Conservation (phyloP, 2,797 vertebrate species). For the Scarus forsteni region DNA sequence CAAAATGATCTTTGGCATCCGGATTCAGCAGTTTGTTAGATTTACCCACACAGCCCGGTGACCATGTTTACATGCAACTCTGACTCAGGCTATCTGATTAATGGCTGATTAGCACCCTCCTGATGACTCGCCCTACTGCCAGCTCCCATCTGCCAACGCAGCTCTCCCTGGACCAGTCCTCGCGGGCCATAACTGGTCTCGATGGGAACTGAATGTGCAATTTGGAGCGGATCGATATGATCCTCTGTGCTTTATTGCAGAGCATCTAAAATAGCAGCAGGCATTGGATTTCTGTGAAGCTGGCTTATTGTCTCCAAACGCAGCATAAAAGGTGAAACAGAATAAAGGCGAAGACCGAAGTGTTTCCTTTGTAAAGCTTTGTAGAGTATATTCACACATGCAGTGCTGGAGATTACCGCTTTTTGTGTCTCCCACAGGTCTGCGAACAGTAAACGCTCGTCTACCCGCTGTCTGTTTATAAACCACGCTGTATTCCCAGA, state of each 20-base stretch:
- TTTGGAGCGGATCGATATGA: constrained; percentile 59
- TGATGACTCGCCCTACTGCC: constrained; percentile 34
- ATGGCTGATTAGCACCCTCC: constrained; percentile 37
- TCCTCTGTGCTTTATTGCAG: constrained; percentile 47
- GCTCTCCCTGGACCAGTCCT: constrained; percentile 32
- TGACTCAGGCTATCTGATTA: constrained; percentile 39
- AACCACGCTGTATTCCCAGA: constrained; percentile 42
- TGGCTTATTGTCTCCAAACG: constrained; percentile 11
- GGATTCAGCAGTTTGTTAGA: neutral
- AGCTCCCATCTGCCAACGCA: constrained; percentile 42
- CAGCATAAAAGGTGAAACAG: constrained; percentile 14
- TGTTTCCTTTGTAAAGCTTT: constrained; percentile 34
- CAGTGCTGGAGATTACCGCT: constrained; percentile 14
- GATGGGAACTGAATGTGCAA: constrained; percentile 45
- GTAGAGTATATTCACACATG: constrained; percentile 8
- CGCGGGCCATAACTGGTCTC: neutral
- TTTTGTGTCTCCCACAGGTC: constrained; percentile 33
- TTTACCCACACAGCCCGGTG: constrained; percentile 1
- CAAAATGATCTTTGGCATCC: neutral
- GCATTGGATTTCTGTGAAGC: constrained; percentile 23
- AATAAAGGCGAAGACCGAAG: constrained; percentile 8
- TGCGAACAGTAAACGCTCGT: constrained; percentile 33
- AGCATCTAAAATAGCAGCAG: constrained; percentile 43
- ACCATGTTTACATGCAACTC: neutral
- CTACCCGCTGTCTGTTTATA: constrained; percentile 40